Conservation (phyloP, 2,888 invertebrate species). For the Ernsta delagoae region DNA sequence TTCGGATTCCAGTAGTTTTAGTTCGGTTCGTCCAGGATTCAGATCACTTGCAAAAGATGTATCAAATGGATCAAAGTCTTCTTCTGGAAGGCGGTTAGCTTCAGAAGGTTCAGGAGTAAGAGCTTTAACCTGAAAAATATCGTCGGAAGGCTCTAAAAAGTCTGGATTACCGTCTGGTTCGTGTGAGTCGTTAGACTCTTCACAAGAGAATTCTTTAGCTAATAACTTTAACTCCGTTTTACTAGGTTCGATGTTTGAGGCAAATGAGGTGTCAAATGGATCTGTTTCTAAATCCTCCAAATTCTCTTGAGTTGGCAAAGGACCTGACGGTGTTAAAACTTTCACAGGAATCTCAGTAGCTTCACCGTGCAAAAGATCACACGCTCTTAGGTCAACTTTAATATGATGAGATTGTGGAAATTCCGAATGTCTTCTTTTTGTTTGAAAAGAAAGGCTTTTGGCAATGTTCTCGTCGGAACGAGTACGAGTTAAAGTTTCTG, state of each 20-base stretch:
- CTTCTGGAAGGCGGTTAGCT: constrained; percentile 55
- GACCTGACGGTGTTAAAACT: constrained; percentile 86
- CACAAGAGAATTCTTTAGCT: constrained; percentile 89
- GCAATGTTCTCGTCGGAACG: constrained; percentile 88
- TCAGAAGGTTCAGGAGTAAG: constrained; percentile 87
- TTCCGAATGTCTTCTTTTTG: constrained; percentile 82
- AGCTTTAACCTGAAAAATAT: constrained; percentile 88
- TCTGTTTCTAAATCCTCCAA: constrained; percentile 83
- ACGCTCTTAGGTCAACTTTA: constrained; percentile 57
- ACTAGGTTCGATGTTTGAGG: constrained; percentile 90
- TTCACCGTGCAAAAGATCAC: constrained; percentile 67
- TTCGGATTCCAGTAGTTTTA: constrained; percentile 92
- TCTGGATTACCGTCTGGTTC: constrained; percentile 69
- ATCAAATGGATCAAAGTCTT: constrained; percentile 91
- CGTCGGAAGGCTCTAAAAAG: constrained; percentile 79
- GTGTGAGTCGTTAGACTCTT: constrained; percentile 57
- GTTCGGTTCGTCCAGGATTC: constrained; percentile 90
- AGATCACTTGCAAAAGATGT: constrained; percentile 91
- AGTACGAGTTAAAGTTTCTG: constrained; percentile 82
- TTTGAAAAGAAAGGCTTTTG: constrained; percentile 71
- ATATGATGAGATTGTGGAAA: constrained; percentile 58
- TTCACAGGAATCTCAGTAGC: constrained; percentile 78
- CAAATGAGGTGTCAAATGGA: constrained; percentile 95
- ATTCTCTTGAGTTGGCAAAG: constrained; percentile 67
- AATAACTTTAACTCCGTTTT: constrained; percentile 91